Evolutionary conservation across 2,113 vertebrate species (phyloP).

Genomic region (Hydrochoerus hydrochaeris): DNA sequence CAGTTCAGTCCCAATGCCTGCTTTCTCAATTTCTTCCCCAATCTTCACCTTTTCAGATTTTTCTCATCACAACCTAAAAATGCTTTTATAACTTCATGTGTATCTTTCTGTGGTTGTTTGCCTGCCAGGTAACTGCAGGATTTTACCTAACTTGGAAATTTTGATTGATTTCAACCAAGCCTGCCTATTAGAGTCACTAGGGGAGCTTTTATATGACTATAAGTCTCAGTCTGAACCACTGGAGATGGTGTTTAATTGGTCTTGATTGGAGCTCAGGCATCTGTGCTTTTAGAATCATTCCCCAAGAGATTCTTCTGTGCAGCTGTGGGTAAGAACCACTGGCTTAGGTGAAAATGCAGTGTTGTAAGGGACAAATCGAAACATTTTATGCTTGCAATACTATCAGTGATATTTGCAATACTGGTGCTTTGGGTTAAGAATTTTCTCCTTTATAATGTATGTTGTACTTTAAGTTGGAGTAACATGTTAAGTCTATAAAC

Average conservation of each 20-base stretch:
- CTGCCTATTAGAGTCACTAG: background rate
- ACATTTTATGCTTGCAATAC: background rate
- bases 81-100: background rate
- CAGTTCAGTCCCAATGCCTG: background rate
- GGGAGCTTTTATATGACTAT: background rate
- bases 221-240: background rate
- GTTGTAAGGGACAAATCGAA: background rate
- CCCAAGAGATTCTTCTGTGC: background rate
- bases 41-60: background rate
- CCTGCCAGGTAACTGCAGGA: background rate
- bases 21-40: background rate
- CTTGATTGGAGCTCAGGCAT: background rate
- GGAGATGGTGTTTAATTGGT: constrained; percentile 17
- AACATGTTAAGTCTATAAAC: background rate
- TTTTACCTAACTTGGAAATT: background rate
- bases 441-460: constrained; percentile 12
- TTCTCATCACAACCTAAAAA: background rate
- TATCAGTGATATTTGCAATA: background rate
- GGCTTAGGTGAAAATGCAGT: background rate
- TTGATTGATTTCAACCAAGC: constrained; percentile 18
- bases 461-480: background rate
- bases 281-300: background rate
- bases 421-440: background rate
- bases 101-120: background rate
- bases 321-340: background rate